Evolutionary conservation across 1,140 invertebrate genomes (phyloP).

Genomic region (Drosophila littoralis): DNA sequence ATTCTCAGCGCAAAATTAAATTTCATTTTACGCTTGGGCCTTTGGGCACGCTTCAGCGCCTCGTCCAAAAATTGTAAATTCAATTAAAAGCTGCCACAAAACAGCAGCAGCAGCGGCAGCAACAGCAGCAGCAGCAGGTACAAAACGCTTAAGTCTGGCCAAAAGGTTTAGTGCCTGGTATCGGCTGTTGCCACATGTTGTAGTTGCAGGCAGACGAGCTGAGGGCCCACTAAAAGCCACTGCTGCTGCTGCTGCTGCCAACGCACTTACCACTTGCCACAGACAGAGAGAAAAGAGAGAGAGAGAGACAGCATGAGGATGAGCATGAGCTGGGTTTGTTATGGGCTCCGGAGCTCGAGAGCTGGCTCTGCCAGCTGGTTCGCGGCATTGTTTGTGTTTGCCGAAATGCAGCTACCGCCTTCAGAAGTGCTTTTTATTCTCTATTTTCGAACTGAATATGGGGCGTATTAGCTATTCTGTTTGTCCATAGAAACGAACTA

Average conservation of each 20-base stretch:
- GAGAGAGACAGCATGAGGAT: not conserved
- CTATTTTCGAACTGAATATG: not conserved
- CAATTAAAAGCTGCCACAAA: constrained; percentile 62
- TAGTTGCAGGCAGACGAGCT: not conserved
- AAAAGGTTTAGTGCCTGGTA: not conserved
- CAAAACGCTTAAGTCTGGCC: constrained; percentile 16
- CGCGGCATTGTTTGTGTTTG: constrained; percentile 25
- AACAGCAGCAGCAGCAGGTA: not conserved
- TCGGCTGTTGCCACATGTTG: not conserved
- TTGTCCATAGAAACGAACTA: no score
- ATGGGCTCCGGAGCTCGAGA: not conserved
- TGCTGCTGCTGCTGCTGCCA: not conserved
- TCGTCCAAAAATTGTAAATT: constrained; percentile 60
- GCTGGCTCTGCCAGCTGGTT: not conserved
- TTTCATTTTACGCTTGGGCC: constrained; percentile 29
- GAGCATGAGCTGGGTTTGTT: constrained; percentile 37
- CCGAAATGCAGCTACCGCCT: constrained; percentile 22
- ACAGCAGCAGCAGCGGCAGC: constrained; percentile 4
- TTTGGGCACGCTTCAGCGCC: not conserved
- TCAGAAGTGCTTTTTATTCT: constrained; percentile 4
- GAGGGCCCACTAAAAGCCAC: constrained; percentile 7
- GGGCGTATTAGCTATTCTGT: no score
- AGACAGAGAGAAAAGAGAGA: not conserved
- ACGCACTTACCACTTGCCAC: not conserved
- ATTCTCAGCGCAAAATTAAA: constrained; percentile 62